Conservation (phyloP, 2,888 invertebrate species). For the Calameuta idolon region DNA sequence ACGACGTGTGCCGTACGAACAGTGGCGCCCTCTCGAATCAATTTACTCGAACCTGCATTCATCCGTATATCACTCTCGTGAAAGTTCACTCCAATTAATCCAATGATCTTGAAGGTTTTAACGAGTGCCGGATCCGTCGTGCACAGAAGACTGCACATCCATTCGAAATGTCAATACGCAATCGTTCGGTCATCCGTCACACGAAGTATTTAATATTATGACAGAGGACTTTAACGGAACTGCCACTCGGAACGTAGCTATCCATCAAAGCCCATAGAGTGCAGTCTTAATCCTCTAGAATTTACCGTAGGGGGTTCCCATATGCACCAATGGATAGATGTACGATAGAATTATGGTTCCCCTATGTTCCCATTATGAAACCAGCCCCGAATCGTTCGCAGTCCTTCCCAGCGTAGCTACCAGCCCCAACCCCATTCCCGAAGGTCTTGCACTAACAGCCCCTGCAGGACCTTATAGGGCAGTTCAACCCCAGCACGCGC, state of each 20-base stretch:
- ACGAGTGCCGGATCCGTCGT: conserved; percentile 2
- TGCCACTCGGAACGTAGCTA: conserved; percentile 42
- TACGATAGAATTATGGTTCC: conserved; percentile 59
- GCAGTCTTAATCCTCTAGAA: conserved; percentile 48
- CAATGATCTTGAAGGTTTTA: conserved; percentile 15
- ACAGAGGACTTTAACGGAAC: conserved; percentile 25
- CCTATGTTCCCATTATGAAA: conserved; percentile 54
- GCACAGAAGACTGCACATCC: too few species aligned
- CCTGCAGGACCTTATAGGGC: conserved; percentile 20
- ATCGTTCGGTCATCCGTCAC: conserved; percentile 30
- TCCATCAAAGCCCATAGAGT: conserved; percentile 35
- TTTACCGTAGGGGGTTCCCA: conserved; percentile 49
- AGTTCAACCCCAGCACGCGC: conserved; percentile 1
- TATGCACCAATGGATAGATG: conserved; percentile 45
- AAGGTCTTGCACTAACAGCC: conserved; percentile 39
- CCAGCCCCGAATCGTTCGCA: conserved; percentile 39
- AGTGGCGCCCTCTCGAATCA: too few species aligned
- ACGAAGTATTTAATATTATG: conserved; percentile 37
- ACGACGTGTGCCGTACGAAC: too few species aligned
- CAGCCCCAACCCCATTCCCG: conserved; percentile 17
- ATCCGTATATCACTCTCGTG: neutral
- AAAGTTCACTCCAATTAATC: conserved; percentile 32
- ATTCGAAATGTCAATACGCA: conserved; percentile 1
- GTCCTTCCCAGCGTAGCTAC: conserved; percentile 23
- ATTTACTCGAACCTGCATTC: too few species aligned